phyloP scores from a whole-genome alignment of 2,113 vertebrate species.

The Propithecus coquereli region DNA sequence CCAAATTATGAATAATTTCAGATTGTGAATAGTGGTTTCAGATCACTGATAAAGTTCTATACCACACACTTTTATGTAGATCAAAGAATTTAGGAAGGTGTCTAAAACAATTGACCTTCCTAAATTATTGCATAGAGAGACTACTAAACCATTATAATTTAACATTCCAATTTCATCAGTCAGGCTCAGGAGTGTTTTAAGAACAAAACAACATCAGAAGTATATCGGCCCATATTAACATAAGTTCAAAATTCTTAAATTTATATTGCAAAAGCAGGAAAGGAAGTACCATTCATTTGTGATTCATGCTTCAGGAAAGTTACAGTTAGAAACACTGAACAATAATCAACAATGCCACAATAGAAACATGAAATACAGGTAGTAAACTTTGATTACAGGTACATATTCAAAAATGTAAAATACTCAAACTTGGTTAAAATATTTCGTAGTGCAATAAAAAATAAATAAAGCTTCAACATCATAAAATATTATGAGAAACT shows the following conservation, averaged over 20 bases:
- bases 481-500: slow-evolving; percentile 8
- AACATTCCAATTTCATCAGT: slow-evolving; percentile 6
- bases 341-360: background rate
- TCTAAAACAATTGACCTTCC: background rate
- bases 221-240: background rate
- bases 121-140: background rate
- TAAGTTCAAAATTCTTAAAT: background rate
- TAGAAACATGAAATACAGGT: background rate
- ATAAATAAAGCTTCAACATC: background rate
- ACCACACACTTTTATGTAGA: background rate
- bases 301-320: background rate
- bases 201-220: background rate
- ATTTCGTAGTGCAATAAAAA: background rate
- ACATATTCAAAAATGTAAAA: background rate
- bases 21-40: background rate
- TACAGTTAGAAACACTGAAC: background rate
- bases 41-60: background rate
- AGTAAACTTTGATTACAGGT: background rate
- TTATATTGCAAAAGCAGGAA: slow-evolving; percentile 21
- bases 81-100: background rate
- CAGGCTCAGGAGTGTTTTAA: slow-evolving; percentile 24
- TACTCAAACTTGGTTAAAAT: background rate
- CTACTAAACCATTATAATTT: slow-evolving; percentile 6
- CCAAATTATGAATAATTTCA: background rate
- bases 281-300: background rate